Evolutionary conservation across 1,140 invertebrate species (phyloP), one percentile per base, ranked within the genome.

Genomic region (Diorhabda elongata): DNA sequence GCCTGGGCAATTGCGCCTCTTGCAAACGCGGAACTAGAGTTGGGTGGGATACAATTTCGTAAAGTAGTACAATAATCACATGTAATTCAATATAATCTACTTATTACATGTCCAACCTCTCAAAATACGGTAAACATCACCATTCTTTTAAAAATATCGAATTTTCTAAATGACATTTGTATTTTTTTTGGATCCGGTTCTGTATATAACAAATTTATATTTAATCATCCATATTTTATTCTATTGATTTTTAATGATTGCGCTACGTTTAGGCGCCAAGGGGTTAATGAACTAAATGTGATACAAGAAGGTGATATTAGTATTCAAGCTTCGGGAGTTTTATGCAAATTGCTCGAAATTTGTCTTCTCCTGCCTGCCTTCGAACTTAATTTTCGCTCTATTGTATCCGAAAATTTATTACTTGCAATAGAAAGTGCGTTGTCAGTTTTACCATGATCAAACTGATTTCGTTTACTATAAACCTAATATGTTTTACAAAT

Each of bases 201-300:
- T 26, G 26, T 26, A 26, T 26, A 26, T 26, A 26, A 26, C 26
- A 26, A 26, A 26, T 26, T 26, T 26, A 26, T 26, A 26, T 26
- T 26, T 26, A 26, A 26, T 26, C 26, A 26, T 26, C 26, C 26
- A 26, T 26, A 26, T 52, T n/a, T 52, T 8, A 52, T 52, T n/a
- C n/a, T 52, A 52, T 52, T 52, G 47, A 52, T 52, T 52, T n/a
- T n/a, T 8, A n/a, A 52, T 8, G 47, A 52, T 52, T n/a, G 47
- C n/a, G 47, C 6, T 8, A n/a, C 6, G 47, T n/a, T 52, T n/a
- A 52, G 47, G 47, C 47, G 47, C 47, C 47, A n/a, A n/a, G 47
- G 47, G 47, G 47, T 52, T 52, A 52, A 52, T 52, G n/a, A 52
- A 52, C 47, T 52, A 52, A 52, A 52, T n/a, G 47, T 52, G 47